Evolutionary conservation across 1,140 invertebrate species (phyloP).

Genomic region (Scaptomyza graminum): DNA sequence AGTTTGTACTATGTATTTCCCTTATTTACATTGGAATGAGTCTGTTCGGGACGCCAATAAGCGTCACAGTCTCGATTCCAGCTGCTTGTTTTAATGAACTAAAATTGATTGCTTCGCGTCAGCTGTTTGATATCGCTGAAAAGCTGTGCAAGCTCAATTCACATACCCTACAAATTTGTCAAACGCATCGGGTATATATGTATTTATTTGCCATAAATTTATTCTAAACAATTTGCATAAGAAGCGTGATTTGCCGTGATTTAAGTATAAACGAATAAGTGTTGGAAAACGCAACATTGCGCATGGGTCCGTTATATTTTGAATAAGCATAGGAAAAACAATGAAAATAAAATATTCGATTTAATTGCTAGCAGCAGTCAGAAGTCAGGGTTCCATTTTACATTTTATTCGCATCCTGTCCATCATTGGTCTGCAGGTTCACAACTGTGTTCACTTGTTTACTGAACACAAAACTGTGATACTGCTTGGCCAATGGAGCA

Average conservation of each 20-base stretch:
- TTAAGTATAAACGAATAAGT: neutral
- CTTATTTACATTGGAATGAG: slow-evolving; percentile 18
- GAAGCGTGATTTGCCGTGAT: no score
- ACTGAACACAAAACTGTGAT: slow-evolving; percentile 54
- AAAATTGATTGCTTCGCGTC: slow-evolving; percentile 19
- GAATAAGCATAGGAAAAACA: neutral
- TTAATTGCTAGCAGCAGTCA: neutral
- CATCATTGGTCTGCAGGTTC: slow-evolving; percentile 10
- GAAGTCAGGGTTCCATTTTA: neutral
- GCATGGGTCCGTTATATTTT: neutral
- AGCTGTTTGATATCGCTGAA: slow-evolving; percentile 19
- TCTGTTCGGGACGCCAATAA: neutral
- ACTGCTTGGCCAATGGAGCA: slow-evolving; percentile 53
- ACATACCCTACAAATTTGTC: neutral
- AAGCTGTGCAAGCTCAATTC: neutral
- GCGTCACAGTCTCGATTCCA: slow-evolving; percentile 3
- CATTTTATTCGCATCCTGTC: neutral
- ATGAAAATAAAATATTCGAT: neutral
- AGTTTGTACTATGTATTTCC: slow-evolving; percentile 29
- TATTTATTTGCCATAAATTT: no score
- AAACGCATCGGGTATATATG: no score
- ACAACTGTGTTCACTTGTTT: slow-evolving; percentile 45
- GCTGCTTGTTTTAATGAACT: slow-evolving; percentile 30
- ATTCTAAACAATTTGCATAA: no score
- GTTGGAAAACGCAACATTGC: neutral